phyloP scores from a whole-genome alignment of 1,140 invertebrate genomes.

The Euborellia annulipes region DNA sequence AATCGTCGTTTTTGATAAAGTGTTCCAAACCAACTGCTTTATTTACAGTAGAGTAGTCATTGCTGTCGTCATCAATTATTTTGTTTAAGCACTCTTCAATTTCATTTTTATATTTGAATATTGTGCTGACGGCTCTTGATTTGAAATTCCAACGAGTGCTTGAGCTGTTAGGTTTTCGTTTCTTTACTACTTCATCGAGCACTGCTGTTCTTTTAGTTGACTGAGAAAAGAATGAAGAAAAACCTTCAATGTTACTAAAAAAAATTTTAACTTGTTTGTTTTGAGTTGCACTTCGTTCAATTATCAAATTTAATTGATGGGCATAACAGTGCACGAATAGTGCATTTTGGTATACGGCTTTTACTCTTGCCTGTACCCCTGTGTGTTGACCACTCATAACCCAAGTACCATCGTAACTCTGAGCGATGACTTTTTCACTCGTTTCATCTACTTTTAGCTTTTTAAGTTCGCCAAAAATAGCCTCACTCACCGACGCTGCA shows the following conservation, averaged over 20 bases:
- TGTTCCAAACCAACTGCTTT: conserved; percentile 11
- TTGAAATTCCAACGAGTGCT: conserved; percentile 13
- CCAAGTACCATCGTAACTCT: conserved; percentile 23
- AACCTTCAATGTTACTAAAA: conserved; percentile 14
- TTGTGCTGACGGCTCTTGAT: conserved; percentile 3
- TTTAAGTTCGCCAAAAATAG: conserved; percentile 17
- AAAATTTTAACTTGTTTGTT: conserved; percentile 19
- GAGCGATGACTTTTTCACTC: conserved; percentile 22
- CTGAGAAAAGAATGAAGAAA: conserved; percentile 11
- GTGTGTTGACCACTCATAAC: conserved; percentile 18
- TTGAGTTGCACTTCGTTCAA: conserved; percentile 18
- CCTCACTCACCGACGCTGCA: conserved; percentile 11
- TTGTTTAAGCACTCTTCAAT: conserved; percentile 9
- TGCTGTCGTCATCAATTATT: conserved; percentile 9
- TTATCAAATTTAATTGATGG: conserved; percentile 23
- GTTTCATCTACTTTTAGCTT: conserved; percentile 15
- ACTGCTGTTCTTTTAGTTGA: conserved; percentile 6
- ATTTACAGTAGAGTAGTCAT: not conserved
- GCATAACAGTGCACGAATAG: conserved; percentile 24
- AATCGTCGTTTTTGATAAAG: conserved; percentile 11
- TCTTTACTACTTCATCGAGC: conserved; percentile 8
- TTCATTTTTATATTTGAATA: conserved; percentile 12
- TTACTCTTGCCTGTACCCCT: conserved; percentile 20
- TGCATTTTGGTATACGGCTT: conserved; percentile 19
- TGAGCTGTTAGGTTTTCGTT: conserved; percentile 5